These are phyloP conservation scores for Bombylius major DNA, from an alignment of 2,888 invertebrate species.

Conservation along the genomic window DNA sequence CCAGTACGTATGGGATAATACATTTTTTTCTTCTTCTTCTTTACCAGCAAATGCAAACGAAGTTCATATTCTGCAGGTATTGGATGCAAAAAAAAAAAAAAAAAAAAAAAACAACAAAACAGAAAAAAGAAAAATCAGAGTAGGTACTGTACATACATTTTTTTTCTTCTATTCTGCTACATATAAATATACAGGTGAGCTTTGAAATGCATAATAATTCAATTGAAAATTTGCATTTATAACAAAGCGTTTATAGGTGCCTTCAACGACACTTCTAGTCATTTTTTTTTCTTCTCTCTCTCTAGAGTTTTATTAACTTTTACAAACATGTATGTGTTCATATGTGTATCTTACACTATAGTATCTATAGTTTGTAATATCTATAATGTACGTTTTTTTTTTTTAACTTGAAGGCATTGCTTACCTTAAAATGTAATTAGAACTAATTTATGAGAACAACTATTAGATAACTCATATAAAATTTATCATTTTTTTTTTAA, in stretches of 20 bases:
- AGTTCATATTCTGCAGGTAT: too few species aligned
- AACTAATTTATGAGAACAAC: not conserved
- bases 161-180: too few species aligned
- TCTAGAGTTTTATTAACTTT: not conserved
- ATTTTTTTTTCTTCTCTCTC: not conserved
- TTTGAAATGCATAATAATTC: conserved; percentile 2
- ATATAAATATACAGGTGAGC: not conserved
- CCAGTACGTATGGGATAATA: too few species aligned
- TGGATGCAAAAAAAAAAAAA: too few species aligned
- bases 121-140: too few species aligned
- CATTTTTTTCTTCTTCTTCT: too few species aligned
- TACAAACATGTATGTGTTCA: not conserved
- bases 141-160: too few species aligned
- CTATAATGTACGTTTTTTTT: too few species aligned
- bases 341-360: not conserved
- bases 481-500: not conserved
- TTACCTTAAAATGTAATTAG: not conserved
- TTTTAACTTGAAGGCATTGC: too few species aligned
- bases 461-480: not conserved
- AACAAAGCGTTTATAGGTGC: not conserved
- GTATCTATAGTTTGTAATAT: too few species aligned
- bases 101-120: too few species aligned
- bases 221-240: conserved; percentile 6
- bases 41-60: too few species aligned
- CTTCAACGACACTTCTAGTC: not conserved